Base-by-base conservation (phyloP, 2,113 vertebrate genomes). In the Rhombomys opimus region DNA sequence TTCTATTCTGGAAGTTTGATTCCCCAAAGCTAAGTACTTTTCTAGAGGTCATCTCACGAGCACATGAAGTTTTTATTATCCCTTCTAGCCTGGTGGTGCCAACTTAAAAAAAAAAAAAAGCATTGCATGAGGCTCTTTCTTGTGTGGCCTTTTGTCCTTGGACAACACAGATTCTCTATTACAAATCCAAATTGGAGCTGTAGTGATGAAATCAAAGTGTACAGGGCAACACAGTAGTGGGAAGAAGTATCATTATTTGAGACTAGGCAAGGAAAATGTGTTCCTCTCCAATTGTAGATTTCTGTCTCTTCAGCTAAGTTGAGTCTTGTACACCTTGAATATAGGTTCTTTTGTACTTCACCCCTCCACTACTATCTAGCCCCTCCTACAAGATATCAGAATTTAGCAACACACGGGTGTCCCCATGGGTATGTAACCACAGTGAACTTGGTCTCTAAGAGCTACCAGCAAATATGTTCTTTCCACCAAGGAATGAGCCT, bases 391-490 rank as follows among this genome's bases (percentile, higher is more conserved):
- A 92, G 80, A 63, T 63, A 73, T 61, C 32, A 92, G 38, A 35
- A 1, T 46, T 46, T 22, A 32, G 9, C 38, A 59, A 84, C 12
- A 15, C 32, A 72, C 2, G 15, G 25, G 52, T 32, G 8, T 75
- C 54, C 13, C 41, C 11, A 25, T 85, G 57, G 13, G 41, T n/a
- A 46, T 61, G 68, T 61, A 75, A 35, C 20, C 30, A 85, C 38
- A 73, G 22, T 67, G 54, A 23, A 63, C 15, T 61, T 88, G 80
- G 38, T 65, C 52, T 97, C 91, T 90, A 92, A 76, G 65, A 94
- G 87, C 76, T 77, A n/a, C 11, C 67, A 90, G 59, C 84, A 92
- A 93, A 18, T 92, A 77, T 96, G 92, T 97, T 90, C 76, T 92
- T 96, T 92, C 86, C 87, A 85, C 22, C 87, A 70, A 76, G 95